These are phyloP conservation scores for Pentamera pediparva DNA, from an alignment of 53 echinoderm and acorn worm genomes.

Conservation along the genomic window DNA sequence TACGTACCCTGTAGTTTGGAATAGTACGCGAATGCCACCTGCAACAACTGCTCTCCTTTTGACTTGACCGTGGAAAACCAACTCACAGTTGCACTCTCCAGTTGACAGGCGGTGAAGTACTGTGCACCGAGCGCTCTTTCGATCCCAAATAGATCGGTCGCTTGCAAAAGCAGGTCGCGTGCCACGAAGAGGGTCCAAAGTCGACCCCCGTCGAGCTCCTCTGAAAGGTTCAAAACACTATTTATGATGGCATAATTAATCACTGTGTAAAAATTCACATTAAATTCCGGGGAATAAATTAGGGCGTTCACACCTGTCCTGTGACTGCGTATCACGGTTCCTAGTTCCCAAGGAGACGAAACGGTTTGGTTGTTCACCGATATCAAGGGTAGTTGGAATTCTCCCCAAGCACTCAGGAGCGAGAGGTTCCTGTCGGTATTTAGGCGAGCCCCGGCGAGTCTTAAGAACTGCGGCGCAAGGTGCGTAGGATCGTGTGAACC, in stretches of 20 bases:
- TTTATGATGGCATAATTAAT: constrained; percentile 48
- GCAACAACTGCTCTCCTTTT: constrained; percentile 33
- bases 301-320: background rate
- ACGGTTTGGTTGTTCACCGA: background rate
- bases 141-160: constrained; percentile 61
- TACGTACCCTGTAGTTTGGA: background rate
- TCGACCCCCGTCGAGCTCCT: constrained; percentile 27
- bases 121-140: constrained; percentile 60
- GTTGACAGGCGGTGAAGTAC: constrained; percentile 53
- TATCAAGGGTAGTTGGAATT: background rate
- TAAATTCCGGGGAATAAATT: background rate
- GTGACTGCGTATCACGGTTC: background rate
- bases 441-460: background rate
- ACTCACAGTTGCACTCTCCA: constrained; percentile 16
- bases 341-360: background rate
- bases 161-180: constrained; percentile 47
- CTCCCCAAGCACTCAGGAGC: background rate
- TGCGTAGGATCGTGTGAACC: background rate
- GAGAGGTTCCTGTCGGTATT: background rate
- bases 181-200: constrained; percentile 56
- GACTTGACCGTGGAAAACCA: constrained; percentile 46
- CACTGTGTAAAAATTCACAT: constrained; percentile 50
- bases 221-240: constrained; percentile 6
- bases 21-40: constrained; percentile 2
- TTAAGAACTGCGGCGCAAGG: background rate